phyloP scores from a whole-genome alignment of 1,140 invertebrate genomes.

The Scaptomyza montana region DNA sequence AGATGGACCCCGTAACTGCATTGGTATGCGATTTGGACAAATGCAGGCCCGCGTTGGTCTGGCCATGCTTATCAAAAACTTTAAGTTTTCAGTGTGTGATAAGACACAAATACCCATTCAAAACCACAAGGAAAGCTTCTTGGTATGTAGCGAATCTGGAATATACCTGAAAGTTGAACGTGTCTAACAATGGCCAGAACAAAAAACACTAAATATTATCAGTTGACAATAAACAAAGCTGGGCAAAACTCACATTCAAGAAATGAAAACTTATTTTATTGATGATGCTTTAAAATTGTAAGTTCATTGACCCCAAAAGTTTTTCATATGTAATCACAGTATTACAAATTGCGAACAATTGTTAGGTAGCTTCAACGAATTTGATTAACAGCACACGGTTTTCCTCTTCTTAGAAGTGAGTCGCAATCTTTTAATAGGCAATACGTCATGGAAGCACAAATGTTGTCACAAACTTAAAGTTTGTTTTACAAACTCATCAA shows the following conservation, averaged over 20 bases:
- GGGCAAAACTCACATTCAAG: not conserved
- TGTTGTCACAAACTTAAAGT: not conserved
- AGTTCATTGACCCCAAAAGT: not conserved
- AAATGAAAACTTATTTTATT: not conserved
- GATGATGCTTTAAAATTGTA: not conserved
- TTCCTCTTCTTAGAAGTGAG: too few relatives aligned
- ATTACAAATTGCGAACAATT: not conserved
- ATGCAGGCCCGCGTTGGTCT: constrained; percentile 87
- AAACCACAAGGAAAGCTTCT: constrained; percentile 50
- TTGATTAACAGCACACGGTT: not conserved
- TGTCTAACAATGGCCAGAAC: constrained; percentile 25
- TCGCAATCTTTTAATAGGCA: not conserved
- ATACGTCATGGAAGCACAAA: not conserved
- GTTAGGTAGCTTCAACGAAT: not conserved
- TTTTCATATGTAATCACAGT: not conserved
- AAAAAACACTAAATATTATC: not conserved
- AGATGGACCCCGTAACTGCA: constrained; percentile 80
- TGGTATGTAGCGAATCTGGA: constrained; percentile 54
- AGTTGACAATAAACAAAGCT: not conserved
- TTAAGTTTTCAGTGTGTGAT: constrained; percentile 72
- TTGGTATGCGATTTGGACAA: constrained; percentile 87
- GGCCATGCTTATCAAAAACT: constrained; percentile 78
- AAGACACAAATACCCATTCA: constrained; percentile 67
- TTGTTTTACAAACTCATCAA: not conserved
- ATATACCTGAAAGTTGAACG: constrained; percentile 63